Base-by-base conservation (phyloP, 2,888 invertebrate species). In the Agrypnus murinus region DNA sequence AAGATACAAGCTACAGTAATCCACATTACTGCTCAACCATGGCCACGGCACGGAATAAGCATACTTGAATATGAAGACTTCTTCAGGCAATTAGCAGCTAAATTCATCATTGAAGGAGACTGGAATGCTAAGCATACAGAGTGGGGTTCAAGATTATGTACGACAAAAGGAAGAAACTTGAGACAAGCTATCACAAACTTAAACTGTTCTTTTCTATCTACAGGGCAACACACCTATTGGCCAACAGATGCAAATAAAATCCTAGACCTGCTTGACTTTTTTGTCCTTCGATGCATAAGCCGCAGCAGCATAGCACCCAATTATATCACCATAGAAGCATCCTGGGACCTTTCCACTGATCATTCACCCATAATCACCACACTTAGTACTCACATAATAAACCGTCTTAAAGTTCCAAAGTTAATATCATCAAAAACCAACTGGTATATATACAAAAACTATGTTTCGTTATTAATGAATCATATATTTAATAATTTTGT, bases 121-220 rank as follows among this genome's bases (percentile, higher is more conserved):
- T 32, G 34, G 12, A 31, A 53, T 34, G 14, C 32, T 2, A 53
- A 53, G 14, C 53, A 32, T 53, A n/a, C 32, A 53, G 32, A 53
- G 32, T 50, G 50, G 50, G 50, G 50, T n/a, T 50, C 50, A 12
- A 50, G 50, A 50, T 25, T 34, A n/a, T 12, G 32, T 31, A 53
- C 53, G 53, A 3, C 34, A 32, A 53, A 53, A 53, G 34, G 34
- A 53, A 32, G 32, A 9, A 53, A 32, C 14, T 10, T 53, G 14
- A 32, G 17, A 12, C 34, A 31, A 53, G 6, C 34, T 3, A 32
- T 32, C 14, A 53, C 19, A 2, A 50, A 50, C 9, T 15, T 17
- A 46, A 15, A 46, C 17, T 46, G 46, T 8, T 46, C 12, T 12
- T 46, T 6, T 10, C 12, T 46, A 46, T 46, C 46, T 46, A 46